These are phyloP conservation scores for Helicoverpa assulta DNA, from an alignment of 2,888 invertebrate species.

Conservation along the genomic window DNA sequence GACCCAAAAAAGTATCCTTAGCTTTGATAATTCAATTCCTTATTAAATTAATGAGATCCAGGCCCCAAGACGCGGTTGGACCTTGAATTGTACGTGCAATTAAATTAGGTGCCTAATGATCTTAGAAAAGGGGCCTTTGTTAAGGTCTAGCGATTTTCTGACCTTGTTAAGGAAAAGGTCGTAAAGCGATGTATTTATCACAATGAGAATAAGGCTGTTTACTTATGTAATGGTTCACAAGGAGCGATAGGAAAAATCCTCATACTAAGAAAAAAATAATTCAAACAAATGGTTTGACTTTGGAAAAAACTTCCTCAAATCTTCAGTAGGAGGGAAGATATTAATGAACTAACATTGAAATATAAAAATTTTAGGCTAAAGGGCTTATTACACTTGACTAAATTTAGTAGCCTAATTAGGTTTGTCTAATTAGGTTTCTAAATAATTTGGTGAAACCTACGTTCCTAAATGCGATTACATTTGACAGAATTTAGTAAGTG, in stretches of 20 bases:
- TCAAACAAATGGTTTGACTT: no score
- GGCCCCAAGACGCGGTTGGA: conserved; percentile 64
- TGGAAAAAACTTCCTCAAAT: no score
- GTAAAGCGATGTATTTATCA: conserved; percentile 22
- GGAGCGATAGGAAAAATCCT: not conserved
- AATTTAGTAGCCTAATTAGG: no score
- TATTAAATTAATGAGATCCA: conserved; percentile 80
- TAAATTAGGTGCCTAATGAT: conserved; percentile 82
- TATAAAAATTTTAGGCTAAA: no score
- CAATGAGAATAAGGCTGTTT: not conserved
- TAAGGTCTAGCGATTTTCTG: conserved; percentile 53
- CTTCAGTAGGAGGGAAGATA: no score
- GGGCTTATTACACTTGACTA: no score
- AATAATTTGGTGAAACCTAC: no score
- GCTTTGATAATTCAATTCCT: conserved; percentile 78
- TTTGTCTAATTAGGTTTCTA: no score
- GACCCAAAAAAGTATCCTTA: conserved; percentile 64
- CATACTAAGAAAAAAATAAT: no score
- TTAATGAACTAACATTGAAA: no score
- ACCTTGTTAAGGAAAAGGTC: conserved; percentile 16
- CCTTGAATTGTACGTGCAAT: conserved; percentile 70
- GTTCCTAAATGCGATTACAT: no score
- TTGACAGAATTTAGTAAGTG: no score
- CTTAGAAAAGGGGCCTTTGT: conserved; percentile 67
- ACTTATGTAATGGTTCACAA: not conserved